Evolutionary conservation across 1,140 invertebrate species (phyloP).

Genomic region (Scaptodrosophila lebanonensis): DNA sequence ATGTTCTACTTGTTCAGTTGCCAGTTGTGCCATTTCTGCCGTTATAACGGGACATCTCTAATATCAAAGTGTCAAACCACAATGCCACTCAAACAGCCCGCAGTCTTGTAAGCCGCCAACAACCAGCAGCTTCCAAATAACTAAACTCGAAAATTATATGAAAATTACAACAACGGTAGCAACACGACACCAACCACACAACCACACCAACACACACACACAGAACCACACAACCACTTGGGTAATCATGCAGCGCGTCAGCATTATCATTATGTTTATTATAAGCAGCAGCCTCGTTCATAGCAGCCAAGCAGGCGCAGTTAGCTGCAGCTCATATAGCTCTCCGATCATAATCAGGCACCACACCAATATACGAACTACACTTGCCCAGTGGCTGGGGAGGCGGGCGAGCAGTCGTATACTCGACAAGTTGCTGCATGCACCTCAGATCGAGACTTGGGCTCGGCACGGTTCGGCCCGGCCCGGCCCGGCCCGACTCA

Average conservation of each 20-base stretch:
- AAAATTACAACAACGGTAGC: conserved; percentile 55
- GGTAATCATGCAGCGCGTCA: conserved; percentile 48
- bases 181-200: conserved; percentile 40
- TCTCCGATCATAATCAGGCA: conserved; percentile 65
- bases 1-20: conserved; percentile 9
- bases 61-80: conserved; percentile 41
- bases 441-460: conserved; percentile 49
- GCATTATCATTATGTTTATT: conserved; percentile 76
- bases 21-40: conserved; percentile 49
- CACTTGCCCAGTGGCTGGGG: conserved; percentile 34
- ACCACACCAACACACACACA: too few species aligned
- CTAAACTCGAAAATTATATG: too few species aligned
- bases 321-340: conserved; percentile 56
- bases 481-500: conserved; percentile 7
- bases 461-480: conserved; percentile 28
- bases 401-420: conserved; percentile 12
- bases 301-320: conserved; percentile 16
- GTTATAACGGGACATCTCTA: too few species aligned
- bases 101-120: too few species aligned
- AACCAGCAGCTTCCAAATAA: too few species aligned
- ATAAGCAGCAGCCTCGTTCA: conserved; percentile 30
- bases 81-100: too few species aligned
- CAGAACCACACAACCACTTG: conserved; percentile 50
- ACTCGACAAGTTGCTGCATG: conserved; percentile 69
- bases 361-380: conserved; percentile 39